Evolutionary conservation across 2,797 vertebrate genomes (phyloP), one percentile per base, ranked within the genome.

Genomic region (Trachops cirrhosus): DNA sequence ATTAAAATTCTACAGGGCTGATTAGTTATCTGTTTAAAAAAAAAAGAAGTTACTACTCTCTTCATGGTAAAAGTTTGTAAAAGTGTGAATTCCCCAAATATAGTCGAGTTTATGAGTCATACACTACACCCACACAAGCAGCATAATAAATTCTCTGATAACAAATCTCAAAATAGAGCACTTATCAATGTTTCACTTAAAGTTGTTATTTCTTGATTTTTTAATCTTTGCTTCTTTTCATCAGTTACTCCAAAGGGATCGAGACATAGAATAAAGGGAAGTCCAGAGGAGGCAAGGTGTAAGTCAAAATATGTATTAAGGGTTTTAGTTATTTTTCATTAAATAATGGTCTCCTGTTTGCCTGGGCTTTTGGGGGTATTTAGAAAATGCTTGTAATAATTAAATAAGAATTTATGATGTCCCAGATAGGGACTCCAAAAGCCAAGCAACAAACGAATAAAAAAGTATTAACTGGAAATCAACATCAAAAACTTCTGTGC

Each of bases 31-130:
- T 83, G n/a, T 80, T 41, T 93, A 93, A 89, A n/a, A n/a, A 32
- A 32, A 29, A 32, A 32, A 41, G 3, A 9, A 86, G 16, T 86
- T 75, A 78, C 24, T 79, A 67, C 7, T 91, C 4, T 15, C 50
- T 54, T 77, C 41, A 48, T 9, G 8, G 24, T 86, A 88, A 67
- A 94, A 79, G 24, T 82, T 34, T 91, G 0, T 50, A 26, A 95
- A 95, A 95, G 10, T 78, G 37, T 89, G 26, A 95, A 80, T 86
- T 93, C 32, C 26, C 73, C 52, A 48, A 75, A 85, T n/a, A 93
- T 11, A 70, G 34, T 19, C 67, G 19, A 74, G 34, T 94, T 79
- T 80, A 70, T 79, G 82, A 94, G 64, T 82, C 90, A 96, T 84
- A 67, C 3, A 92, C 29, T 59, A 87, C 1, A 74, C 22, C 34